These are phyloP conservation scores for Allacma fusca DNA, from an alignment of 2,888 invertebrate species.

Conservation along the genomic window DNA sequence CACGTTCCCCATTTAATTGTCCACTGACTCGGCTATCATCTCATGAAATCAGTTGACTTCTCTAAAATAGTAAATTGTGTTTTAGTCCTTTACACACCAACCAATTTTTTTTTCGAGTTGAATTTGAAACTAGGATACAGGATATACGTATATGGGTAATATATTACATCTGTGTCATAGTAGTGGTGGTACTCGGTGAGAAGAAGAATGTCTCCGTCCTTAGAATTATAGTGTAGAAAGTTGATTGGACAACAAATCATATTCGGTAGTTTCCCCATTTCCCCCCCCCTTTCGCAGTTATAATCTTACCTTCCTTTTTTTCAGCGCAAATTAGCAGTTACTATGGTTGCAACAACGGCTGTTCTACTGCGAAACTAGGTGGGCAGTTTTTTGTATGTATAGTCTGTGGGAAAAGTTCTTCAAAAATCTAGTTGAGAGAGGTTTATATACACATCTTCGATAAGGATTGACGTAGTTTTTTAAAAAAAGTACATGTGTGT, in stretches of 20 bases:
- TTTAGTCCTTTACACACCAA: slow-evolving; percentile 10
- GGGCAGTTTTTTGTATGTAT: too few relatives aligned
- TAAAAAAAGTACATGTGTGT: too few relatives aligned
- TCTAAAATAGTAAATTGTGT: neutral
- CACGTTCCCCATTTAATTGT: slow-evolving; percentile 16
- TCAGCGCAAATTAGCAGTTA: neutral
- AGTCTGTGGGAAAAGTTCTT: too few relatives aligned
- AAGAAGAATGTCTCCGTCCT: slow-evolving; percentile 21
- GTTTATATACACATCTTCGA: too few relatives aligned
- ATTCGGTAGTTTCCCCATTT: slow-evolving; percentile 7
- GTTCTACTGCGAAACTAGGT: too few relatives aligned
- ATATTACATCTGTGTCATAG: slow-evolving; percentile 5
- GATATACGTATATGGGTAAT: slow-evolving; percentile 10
- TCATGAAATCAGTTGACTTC: neutral
- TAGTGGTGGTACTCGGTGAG: slow-evolving; percentile 5
- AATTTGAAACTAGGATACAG: slow-evolving; percentile 19
- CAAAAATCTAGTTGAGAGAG: too few relatives aligned
- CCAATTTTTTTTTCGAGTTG: neutral
- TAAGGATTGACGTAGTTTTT: too few relatives aligned
- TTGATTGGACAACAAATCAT: neutral
- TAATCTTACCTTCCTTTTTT: neutral
- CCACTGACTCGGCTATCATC: neutral
- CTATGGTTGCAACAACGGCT: too few relatives aligned
- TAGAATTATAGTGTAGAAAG: neutral
- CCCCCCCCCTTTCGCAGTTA: neutral